Percentiles rank a stretch among this genome's conserved stretches.
phyloP scores from a whole-genome alignment of 2,113 vertebrate species.

The Aspiorhynchus laticeps region DNA sequence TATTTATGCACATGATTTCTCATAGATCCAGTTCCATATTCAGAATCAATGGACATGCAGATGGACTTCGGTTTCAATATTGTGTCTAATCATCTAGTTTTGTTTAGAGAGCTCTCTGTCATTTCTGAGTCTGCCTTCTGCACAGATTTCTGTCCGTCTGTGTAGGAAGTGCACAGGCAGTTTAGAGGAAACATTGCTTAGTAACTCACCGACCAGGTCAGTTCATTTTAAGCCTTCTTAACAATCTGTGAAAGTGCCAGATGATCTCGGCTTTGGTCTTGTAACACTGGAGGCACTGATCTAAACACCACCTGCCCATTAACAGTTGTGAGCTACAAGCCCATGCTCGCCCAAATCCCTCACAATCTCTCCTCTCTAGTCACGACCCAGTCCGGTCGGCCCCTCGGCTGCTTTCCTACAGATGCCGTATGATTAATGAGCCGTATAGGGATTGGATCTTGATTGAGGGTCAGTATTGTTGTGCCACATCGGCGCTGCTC shows the following conservation, averaged over 20 bases:
- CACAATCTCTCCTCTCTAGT: conserved; percentile 16
- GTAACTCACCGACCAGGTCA: conserved; percentile 5
- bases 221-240: conserved; percentile 17
- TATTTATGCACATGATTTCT: not conserved
- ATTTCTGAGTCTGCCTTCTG: not conserved
- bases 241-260: conserved; percentile 30
- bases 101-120: not conserved
- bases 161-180: not conserved
- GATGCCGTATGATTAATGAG: conserved; percentile 56
- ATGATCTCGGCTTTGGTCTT: conserved; percentile 24
- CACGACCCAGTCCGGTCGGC: conserved; percentile 16
- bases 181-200: conserved; percentile 5
- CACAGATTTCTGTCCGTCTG: not conserved
- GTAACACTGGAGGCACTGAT: conserved; percentile 15
- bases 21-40: not conserved
- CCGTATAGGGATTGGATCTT: conserved; percentile 40
- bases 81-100: not conserved
- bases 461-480: conserved; percentile 56
- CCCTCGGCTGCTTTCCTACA: conserved; percentile 47
- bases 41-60: not conserved
- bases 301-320: conserved; percentile 36
- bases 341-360: conserved; percentile 27
- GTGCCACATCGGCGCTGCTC: conserved; percentile 52
- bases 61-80: not conserved
- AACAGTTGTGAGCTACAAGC: not conserved